phyloP scores from a whole-genome alignment of 2,888 invertebrate genomes.

The Heliconius cydno region DNA sequence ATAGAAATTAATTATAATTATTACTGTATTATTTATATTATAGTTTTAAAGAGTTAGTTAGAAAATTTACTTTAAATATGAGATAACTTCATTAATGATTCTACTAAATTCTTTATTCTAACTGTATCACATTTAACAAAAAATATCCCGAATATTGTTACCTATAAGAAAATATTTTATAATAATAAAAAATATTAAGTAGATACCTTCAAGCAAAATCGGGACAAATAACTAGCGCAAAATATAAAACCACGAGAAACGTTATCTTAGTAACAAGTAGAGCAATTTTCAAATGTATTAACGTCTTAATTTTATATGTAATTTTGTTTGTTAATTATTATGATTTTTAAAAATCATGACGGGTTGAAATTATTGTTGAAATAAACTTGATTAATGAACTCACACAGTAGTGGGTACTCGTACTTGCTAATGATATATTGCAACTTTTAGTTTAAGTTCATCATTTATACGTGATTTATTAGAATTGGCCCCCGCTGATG shows the following conservation, averaged over 20 bases:
- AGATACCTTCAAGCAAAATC: neutral
- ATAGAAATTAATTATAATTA: neutral
- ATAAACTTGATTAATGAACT: conserved; percentile 19
- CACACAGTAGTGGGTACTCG: neutral
- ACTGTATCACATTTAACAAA: too few relatives aligned
- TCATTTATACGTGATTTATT: conserved; percentile 29
- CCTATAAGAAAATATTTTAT: neutral
- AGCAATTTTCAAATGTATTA: neutral
- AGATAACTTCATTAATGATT: too few relatives aligned
- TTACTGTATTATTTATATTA: neutral
- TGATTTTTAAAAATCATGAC: conserved; percentile 36
- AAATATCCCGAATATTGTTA: too few relatives aligned
- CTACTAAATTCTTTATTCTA: too few relatives aligned
- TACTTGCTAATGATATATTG: conserved; percentile 20
- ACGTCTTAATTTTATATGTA: neutral
- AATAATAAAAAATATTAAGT: neutral
- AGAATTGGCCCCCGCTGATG: neutral
- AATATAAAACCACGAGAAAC: neutral
- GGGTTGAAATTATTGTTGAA: conserved; percentile 25
- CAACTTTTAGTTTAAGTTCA: conserved; percentile 16
- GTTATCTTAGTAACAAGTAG: neutral
- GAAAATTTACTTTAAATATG: too few relatives aligned
- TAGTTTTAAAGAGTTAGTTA: too few relatives aligned
- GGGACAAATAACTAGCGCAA: neutral
- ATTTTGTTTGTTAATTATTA: conserved; percentile 17